Evolutionary conservation across 2,888 invertebrate species (phyloP), one percentile per base, ranked within the genome.

Genomic region (Ormyrus pomaceus): DNA sequence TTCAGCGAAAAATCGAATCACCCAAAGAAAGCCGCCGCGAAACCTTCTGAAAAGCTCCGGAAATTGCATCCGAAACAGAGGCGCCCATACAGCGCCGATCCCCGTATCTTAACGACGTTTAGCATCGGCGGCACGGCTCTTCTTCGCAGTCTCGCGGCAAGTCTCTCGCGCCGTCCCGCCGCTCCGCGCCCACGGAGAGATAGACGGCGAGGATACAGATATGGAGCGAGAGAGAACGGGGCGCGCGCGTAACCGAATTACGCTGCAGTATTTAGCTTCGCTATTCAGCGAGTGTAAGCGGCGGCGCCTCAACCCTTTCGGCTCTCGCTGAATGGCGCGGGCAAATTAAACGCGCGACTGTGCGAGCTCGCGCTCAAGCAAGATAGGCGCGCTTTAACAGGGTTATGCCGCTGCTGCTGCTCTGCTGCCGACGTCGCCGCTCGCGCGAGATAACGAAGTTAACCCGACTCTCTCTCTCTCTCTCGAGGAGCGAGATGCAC

Each of bases 191-290:
- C 1, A 13, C 6, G 56, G 55, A 5, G 0, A 50, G 2, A n/a
- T 13, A 34, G 59, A 50, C 70, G 65, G 73, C 81, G 2, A 2
- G 34, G 34, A 65, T 65, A n/a, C 0, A 59, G 2, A n/a, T 48
- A 34, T 59, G 56, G 74, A 68, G 71, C 81, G n/a, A 6, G 34
- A 6, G 34, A 10, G 11, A 13, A 51, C 45, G 0, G n/a, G n/a
- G 34, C 46, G 51, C 65, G 34, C 34, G 34, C 34, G 83, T 89
- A 90, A 90, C 84, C 86, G 87, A 85, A 90, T 90, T 90, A 89
- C 86, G 84, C 85, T 84, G 87, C 85, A 87, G 87, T 88, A 90
- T 90, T 79, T 90, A 90, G 90, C 88, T 87, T 84, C 88, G 89
- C 90, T 89, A 90, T 90, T 90, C 90, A 90, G 59, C 6, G 59